phyloP scores from a whole-genome alignment of 2,797 vertebrate species.

The Takifugu ocellatus region DNA sequence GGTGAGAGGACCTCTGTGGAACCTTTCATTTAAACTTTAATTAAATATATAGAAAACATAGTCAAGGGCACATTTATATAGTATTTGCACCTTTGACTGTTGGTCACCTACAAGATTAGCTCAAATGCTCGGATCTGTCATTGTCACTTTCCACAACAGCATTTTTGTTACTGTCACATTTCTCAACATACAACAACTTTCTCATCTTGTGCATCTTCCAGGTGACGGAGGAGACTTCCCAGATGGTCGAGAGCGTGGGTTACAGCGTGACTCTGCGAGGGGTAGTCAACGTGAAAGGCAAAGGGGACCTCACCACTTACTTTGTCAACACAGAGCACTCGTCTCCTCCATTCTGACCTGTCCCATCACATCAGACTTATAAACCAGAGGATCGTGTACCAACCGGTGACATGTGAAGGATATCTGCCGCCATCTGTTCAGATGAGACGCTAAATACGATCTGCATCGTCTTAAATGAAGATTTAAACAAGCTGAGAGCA shows the following conservation, averaged over 20 bases:
- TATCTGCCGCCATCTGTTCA: slow-evolving; percentile 23
- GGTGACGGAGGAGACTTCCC: slow-evolving; percentile 86
- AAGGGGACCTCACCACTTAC: slow-evolving; percentile 87
- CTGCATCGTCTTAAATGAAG: slow-evolving; percentile 13
- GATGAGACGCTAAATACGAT: slow-evolving; percentile 44
- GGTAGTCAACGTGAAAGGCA: slow-evolving; percentile 85
- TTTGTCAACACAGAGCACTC: slow-evolving; percentile 79
- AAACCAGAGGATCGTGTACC: background rate
- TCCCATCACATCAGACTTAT: background rate
- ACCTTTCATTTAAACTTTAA: too few relatives aligned
- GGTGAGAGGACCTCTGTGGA: slow-evolving; percentile 54
- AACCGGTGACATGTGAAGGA: background rate
- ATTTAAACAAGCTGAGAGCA: background rate
- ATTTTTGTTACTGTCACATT: background rate
- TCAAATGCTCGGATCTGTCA: too few relatives aligned
- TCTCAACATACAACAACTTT: background rate
- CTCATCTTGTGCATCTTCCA: slow-evolving; percentile 36
- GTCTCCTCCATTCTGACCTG: slow-evolving; percentile 34
- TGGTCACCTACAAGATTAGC: too few relatives aligned
- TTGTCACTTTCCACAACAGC: too few relatives aligned
- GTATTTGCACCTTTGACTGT: too few relatives aligned
- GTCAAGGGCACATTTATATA: too few relatives aligned
- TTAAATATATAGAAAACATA: too few relatives aligned
- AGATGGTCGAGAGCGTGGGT: slow-evolving; percentile 77
- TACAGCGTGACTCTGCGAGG: slow-evolving; percentile 80